These are phyloP conservation scores for Dryobota labecula DNA, from an alignment of 2,888 invertebrate species.

Conservation along the genomic window DNA sequence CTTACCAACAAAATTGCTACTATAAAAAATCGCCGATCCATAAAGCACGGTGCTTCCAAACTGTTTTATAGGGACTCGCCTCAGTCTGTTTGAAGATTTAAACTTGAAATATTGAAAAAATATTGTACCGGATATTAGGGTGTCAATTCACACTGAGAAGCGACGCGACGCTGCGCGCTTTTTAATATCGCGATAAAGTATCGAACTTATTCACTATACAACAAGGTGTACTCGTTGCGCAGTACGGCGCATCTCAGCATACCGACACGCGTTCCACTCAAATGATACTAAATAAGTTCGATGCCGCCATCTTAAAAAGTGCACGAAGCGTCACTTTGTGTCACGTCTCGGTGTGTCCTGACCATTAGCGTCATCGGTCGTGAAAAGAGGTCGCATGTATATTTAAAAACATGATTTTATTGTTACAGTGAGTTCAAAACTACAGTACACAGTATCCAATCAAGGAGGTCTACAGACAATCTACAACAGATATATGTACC, in stretches of 20 bases:
- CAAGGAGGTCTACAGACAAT: conserved; percentile 83
- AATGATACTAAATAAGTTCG: not conserved
- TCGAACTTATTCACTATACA: not conserved
- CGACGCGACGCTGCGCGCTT: not conserved
- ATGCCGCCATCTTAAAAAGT: not conserved
- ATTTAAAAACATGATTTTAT: not conserved
- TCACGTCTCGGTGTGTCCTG: not conserved
- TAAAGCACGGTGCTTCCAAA: no score
- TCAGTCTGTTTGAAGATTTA: not conserved
- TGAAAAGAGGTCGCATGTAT: not conserved
- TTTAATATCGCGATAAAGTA: not conserved
- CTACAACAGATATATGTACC: conserved; percentile 82
- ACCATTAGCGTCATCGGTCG: not conserved
- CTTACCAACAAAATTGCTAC: no score
- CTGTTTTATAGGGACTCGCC: not conserved
- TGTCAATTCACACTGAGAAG: not conserved
- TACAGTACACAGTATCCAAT: conserved; percentile 83
- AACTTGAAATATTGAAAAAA: not conserved
- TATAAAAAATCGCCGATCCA: no score
- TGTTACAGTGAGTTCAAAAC: conserved; percentile 45
- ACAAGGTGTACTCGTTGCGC: not conserved
- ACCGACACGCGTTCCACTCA: not conserved
- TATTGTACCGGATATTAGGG: not conserved
- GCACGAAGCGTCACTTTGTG: not conserved
- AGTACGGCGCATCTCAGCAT: not conserved